A percentile compares a stretch with the other conserved stretches of the same genome.
Evolutionary conservation across 2,888 invertebrate species (phyloP).

Genomic region (Oxyscelio sp.): DNA sequence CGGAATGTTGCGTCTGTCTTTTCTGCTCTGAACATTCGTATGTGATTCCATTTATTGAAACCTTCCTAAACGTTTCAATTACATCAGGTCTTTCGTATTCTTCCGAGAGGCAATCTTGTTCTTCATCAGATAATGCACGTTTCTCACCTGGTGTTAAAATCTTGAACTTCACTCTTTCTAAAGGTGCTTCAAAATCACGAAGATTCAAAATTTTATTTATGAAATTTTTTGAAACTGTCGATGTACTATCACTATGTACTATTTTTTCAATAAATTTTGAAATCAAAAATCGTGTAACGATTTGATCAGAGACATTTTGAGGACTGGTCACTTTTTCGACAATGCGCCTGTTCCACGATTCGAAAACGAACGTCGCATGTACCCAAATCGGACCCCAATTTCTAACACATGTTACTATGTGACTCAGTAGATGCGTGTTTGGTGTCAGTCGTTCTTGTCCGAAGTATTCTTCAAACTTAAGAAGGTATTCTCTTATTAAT

Average conservation of each 20-base stretch:
- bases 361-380: conserved; percentile 41
- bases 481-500: conserved; percentile 26
- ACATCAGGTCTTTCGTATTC: no score
- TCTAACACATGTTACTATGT: conserved; percentile 38
- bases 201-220: no score
- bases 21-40: no score
- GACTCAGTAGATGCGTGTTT: conserved; percentile 14
- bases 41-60: no score
- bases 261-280: conserved; percentile 21
- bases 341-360: conserved; percentile 66
- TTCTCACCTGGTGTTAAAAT: no score
- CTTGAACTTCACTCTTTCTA: no score
- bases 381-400: conserved; percentile 62
- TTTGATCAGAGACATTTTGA: conserved; percentile 32
- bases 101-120: no score
- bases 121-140: no score
- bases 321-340: conserved; percentile 53
- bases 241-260: neutral
- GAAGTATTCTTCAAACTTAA: conserved; percentile 12
- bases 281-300: conserved; percentile 26
- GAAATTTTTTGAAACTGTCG: no score
- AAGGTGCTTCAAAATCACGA: no score
- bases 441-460: conserved; percentile 6
- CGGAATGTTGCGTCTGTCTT: no score
- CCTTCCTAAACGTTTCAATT: no score